Base-by-base conservation (phyloP, 2,113 vertebrate genomes). In the Xyliphius kryptos region DNA sequence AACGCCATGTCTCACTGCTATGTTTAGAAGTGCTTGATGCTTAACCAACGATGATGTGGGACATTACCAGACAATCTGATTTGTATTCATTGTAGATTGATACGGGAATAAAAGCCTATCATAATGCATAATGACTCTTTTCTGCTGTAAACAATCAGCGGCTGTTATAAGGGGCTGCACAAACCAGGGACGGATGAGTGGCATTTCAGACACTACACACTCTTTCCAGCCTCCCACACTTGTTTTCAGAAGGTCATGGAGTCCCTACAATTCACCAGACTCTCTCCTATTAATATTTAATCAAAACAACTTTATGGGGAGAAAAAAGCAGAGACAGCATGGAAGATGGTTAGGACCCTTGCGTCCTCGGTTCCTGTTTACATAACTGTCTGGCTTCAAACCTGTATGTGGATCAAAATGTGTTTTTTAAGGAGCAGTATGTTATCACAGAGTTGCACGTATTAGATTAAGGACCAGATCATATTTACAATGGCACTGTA, bases 241-340 rank as follows among this genome's bases (percentile, higher is more conserved):
- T 82, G 77, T 76, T 74, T 80, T 79, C 74, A 78, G 76, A 80
- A 85, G 82, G 80, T 85, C 82, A 82, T 66, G 65, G 70, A 75
- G 74, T 71, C 61, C 56, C 76, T 80, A 76, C 74, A 74, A 72
- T 70, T 76, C 71, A 68, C 76, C 70, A 71, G 74, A 73, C 50
- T 49, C 56, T 55, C 69, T 71, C n/a, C n/a, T 80, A 83, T 85
- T 80, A 82, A 79, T 80, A 81, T 84, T 76, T 78, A 74, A 85
- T 82, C 75, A 80, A 71, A 81, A 75, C 75, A 79, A 76, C 70
- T 81, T 82, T 69, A 79, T 79, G n/a, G n/a, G n/a, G n/a, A n/a
- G n/a, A 70, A 68, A 63, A 73, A 82, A 81, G 68, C 63, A 50
- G 52, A 81, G 70, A 62, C 71, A 52, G 72, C 71, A 32, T 60